Conservation (phyloP, 2,888 invertebrate genomes). For the Aspidiotus rigidus region DNA sequence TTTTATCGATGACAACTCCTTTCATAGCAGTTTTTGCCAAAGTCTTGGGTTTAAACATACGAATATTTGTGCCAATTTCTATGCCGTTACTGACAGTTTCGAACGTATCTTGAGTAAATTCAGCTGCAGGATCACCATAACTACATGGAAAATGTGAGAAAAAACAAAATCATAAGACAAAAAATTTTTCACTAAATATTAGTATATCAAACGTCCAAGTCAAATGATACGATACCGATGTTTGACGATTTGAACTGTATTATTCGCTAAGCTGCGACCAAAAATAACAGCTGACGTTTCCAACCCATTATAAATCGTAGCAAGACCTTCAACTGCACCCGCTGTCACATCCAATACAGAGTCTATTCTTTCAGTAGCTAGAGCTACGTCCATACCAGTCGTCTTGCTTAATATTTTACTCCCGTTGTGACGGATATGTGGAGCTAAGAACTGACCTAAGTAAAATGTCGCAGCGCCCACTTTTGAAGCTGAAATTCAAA, state of each 20-base stretch:
- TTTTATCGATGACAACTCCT: constrained; percentile 4
- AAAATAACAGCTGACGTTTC: constrained; percentile 61
- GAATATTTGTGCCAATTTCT: constrained; percentile 34
- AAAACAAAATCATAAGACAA: not conserved
- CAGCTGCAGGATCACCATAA: constrained; percentile 59
- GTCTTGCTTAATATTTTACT: constrained; percentile 51
- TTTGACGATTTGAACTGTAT: constrained; percentile 63
- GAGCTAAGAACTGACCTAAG: constrained; percentile 58
- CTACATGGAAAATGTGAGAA: constrained; percentile 44
- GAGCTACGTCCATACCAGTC: constrained; percentile 48
- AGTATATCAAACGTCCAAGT: not conserved
- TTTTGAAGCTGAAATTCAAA: constrained; percentile 45
- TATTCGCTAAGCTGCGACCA: constrained; percentile 55
- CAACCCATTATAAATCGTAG: constrained; percentile 59
- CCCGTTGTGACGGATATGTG: constrained; percentile 57
- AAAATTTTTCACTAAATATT: not conserved
- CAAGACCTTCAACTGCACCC: constrained; percentile 61
- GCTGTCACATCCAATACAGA: constrained; percentile 57
- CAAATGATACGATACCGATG: constrained; percentile 52
- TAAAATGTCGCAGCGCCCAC: constrained; percentile 59
- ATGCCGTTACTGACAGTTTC: constrained; percentile 57
- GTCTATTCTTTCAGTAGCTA: constrained; percentile 51
- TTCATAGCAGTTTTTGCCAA: constrained; percentile 34
- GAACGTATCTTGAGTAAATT: constrained; percentile 56
- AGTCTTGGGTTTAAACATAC: constrained; percentile 32